Evolutionary conservation across 2,888 invertebrate genomes (phyloP), one percentile per base, ranked within the genome.

Genomic region (Eilema depressum): DNA sequence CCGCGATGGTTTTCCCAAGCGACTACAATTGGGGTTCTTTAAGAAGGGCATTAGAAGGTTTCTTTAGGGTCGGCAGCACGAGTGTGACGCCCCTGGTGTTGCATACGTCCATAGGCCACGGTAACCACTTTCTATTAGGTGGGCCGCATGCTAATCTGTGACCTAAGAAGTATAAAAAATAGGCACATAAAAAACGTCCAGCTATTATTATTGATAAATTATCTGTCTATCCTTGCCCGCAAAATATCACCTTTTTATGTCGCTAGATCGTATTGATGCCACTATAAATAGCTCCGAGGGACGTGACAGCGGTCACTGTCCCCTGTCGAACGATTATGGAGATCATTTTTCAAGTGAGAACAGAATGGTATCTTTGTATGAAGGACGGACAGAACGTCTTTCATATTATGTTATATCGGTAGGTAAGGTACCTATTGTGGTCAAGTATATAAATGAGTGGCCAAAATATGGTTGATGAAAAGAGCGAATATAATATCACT

Each of bases 281-380:
- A 25, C 23, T 30, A 65, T 65, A 65, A 63, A 65, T 65, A 56
- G 25, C 14, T 23, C 17, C 14, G 20, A 57, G 33, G 26, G 53
- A 41, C 14, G 53, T 57, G 65, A 20, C 56, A 65, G 57, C 57
- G 23, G 33, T 30, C 30, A 3, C 30, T 4, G 30, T 41, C 65
- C 65, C 65, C 23, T 30, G 57, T 25, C 65, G n/a, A 23, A 65
- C 56, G 17, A 25, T 25, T 17, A 25, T 56, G 25, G 17, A 14
- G 56, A 57, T 65, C 33, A 57, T 65, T 65, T 61, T 57, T 65
- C 65, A 65, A 65, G 33, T n/a, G 17, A 3, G 23, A 28, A 61
- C 28, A 61, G 20, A 28, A 61, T 30, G 10, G 20, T 28, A 30
- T 30, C 30, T 61, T 30, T 30, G 28, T 61, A 26, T 28, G 28